Evolutionary conservation across 1,140 invertebrate species (phyloP).

Genomic region (Drosophila bocqueti): DNA sequence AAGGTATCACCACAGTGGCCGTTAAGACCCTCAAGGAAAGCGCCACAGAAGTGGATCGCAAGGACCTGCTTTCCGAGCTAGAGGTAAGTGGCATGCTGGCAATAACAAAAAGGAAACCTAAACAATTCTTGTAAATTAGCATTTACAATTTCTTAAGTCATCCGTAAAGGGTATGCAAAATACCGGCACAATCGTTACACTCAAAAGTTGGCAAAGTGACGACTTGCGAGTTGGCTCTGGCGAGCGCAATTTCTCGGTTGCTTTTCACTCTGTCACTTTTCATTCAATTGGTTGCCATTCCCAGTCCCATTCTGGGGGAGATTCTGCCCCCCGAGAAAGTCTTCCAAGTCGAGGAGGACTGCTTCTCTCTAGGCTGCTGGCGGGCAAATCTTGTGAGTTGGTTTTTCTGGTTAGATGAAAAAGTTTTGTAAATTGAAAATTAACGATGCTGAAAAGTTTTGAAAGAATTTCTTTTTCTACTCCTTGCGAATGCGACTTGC

Average conservation of each 20-base stretch:
- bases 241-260: conserved; percentile 43
- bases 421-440: conserved; percentile 79
- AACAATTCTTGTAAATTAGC: conserved; percentile 27
- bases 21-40: conserved; percentile 97
- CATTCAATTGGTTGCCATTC: conserved; percentile 52
- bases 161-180: conserved; percentile 30
- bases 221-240: conserved; percentile 26
- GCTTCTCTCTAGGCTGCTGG: conserved; percentile 8
- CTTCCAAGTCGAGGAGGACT: conserved; percentile 50
- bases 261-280: conserved; percentile 57
- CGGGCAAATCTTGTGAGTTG: conserved; percentile 47
- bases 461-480: conserved; percentile 61
- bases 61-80: conserved; percentile 94
- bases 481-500: conserved; percentile 48
- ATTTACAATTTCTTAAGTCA: conserved; percentile 24
- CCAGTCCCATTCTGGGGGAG: not conserved
- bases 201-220: conserved; percentile 44
- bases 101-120: not conserved
- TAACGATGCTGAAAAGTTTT: conserved; percentile 78
- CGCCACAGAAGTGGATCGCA: conserved; percentile 94
- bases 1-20: conserved; percentile 91
- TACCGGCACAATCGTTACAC: conserved; percentile 49
- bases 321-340: conserved; percentile 1
- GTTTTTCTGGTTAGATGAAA: conserved; percentile 68
- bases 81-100: conserved; percentile 83